Evolutionary conservation across 2,113 vertebrate genomes (phyloP), one percentile per base, ranked within the genome.

Genomic region (Spea bombifrons): DNA sequence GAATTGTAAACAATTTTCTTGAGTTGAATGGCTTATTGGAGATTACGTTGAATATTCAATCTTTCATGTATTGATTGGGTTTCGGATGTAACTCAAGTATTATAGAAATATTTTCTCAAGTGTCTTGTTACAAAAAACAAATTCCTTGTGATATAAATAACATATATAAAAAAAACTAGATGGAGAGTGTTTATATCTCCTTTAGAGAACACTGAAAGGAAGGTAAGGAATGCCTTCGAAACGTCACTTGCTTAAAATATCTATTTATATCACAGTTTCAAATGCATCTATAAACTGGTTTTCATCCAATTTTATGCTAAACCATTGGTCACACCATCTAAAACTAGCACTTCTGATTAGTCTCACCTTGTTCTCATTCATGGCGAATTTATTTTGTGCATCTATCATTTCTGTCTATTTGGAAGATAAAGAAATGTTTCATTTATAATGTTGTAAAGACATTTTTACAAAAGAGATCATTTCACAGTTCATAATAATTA

Each of bases 41-140:
- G 75, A 77, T 77, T 77, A 77, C 69, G 66, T 77, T 77, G 75
- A 69, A 77, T 70, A 77, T 68, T 77, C 66, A 77, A 77, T 77
- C 49, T 61, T 68, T 76, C 66, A 70, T 77, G 66, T 69, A 71
- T 50, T 77, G 67, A 70, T 77, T 77, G 67, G 61, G 66, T 55
- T 64, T 64, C 55, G 10, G 4, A 59, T 13, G 12, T 12, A 12
- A 55, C 55, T 66, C 53, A 52, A 48, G 57, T 68, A 50, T 70
- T 61, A 63, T 16, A 9, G 59, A 68, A 48, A 57, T 52, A 13
- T 70, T 77, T 70, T 61, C 66, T 77, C 75, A 70, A 43, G 75
- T 77, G 75, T 17, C 66, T 71, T 44, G 5, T 3, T 48, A 53
- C 30, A 64, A 30, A 64, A 17, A 3, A 64, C 16, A 70, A 67